Percentiles rank a stretch among this genome's conserved stretches.
These are phyloP conservation scores for Rambutsinella grinnellia DNA, from an alignment of 2,888 invertebrate species.

Conservation along the genomic window DNA sequence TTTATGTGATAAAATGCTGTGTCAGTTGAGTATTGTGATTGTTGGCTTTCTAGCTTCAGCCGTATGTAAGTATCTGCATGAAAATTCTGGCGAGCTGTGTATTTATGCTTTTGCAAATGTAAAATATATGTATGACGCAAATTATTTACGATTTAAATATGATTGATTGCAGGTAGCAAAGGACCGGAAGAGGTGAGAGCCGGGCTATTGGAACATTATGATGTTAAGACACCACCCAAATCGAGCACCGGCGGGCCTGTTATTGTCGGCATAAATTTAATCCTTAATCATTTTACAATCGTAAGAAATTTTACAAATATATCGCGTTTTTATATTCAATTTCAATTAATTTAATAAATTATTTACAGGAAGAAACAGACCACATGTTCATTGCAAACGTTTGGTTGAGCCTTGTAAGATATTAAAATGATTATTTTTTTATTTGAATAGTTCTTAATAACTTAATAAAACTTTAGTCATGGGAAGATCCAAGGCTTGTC, in stretches of 20 bases:
- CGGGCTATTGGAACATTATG: slow-evolving; percentile 55
- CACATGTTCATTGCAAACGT: slow-evolving; percentile 58
- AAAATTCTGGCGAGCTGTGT: too few relatives aligned
- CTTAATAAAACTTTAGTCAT: slow-evolving; percentile 74
- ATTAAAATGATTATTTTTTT: slow-evolving; percentile 2
- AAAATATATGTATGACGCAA: too few relatives aligned
- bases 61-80: too few relatives aligned
- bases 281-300: slow-evolving; percentile 60
- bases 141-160: background rate
- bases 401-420: slow-evolving; percentile 75
- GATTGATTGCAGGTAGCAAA: slow-evolving; percentile 38
- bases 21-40: too few relatives aligned
- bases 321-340: background rate
- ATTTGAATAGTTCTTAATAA: too few relatives aligned
- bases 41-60: too few relatives aligned
- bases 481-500: slow-evolving; percentile 80
- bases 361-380: slow-evolving; percentile 57
- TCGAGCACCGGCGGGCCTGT: slow-evolving; percentile 25
- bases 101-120: too few relatives aligned
- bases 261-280: slow-evolving; percentile 54
- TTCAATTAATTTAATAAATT: slow-evolving; percentile 13
- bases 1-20: too few relatives aligned
- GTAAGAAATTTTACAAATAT: too few relatives aligned
- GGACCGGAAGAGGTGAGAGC: slow-evolving; percentile 48
- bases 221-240: slow-evolving; percentile 53